Percentiles rank a stretch among this genome's conserved stretches.
Evolutionary conservation across 23 tunicate genomes (phyloP).

Genomic region (Diplosoma virens): DNA sequence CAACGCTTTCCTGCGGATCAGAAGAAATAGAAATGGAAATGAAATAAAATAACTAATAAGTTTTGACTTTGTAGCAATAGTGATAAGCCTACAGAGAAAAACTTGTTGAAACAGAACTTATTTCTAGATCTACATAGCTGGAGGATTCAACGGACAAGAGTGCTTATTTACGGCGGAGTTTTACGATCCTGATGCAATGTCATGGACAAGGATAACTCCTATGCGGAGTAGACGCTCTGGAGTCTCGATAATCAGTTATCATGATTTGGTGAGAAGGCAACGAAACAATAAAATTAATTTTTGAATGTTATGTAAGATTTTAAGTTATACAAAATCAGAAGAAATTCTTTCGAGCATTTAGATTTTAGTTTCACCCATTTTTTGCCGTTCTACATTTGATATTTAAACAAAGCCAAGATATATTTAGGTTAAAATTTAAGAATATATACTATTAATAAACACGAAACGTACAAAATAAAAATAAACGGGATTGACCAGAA

Average conservation of each 20-base stretch:
- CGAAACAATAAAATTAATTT: too few relatives aligned
- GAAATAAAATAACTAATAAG: background rate
- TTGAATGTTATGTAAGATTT: background rate
- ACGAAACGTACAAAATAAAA: too few relatives aligned
- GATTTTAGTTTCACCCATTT: too few relatives aligned
- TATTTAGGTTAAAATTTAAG: too few relatives aligned
- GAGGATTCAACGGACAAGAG: slow-evolving; percentile 95
- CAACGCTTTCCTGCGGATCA: too few relatives aligned
- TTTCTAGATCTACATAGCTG: slow-evolving; percentile 85
- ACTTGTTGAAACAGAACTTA: too few relatives aligned
- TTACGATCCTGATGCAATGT: slow-evolving; percentile 53
- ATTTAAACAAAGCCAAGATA: too few relatives aligned
- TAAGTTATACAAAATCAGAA: background rate
- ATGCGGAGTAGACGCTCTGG: slow-evolving; percentile 94
- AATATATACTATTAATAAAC: too few relatives aligned
- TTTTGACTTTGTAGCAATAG: background rate
- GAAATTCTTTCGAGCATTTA: too few relatives aligned
- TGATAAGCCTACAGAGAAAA: background rate
- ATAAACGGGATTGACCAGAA: too few relatives aligned
- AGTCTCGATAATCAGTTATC: slow-evolving; percentile 74
- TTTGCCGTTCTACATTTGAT: too few relatives aligned
- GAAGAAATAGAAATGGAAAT: background rate
- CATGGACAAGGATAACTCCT: slow-evolving; percentile 90
- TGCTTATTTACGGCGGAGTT: slow-evolving; percentile 90
- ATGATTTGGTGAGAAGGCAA: slow-evolving; percentile 33